phyloP scores from a whole-genome alignment of 2,888 invertebrate species.

The Eupeodes luniger region DNA sequence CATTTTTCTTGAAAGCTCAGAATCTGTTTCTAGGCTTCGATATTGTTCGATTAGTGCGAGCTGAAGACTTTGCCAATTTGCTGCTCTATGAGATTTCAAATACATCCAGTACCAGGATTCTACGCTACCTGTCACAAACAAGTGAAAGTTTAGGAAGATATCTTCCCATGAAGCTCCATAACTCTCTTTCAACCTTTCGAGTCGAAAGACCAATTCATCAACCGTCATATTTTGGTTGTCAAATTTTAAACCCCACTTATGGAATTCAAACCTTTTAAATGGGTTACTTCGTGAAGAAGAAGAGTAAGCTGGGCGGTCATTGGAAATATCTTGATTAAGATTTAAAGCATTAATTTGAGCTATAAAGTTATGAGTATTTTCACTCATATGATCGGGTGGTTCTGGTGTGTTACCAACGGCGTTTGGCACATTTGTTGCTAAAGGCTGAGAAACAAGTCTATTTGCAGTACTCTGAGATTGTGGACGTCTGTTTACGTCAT shows the following conservation, averaged over 20 bases:
- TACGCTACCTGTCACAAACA: not conserved
- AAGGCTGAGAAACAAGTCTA: not conserved
- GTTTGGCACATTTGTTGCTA: not conserved
- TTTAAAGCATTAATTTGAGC: not conserved
- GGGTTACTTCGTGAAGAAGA: not conserved
- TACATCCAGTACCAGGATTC: not conserved
- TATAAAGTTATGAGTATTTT: not conserved
- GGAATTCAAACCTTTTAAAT: conserved; percentile 2
- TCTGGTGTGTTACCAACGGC: not conserved
- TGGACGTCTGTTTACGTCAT: not conserved
- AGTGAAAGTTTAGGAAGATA: conserved; percentile 1
- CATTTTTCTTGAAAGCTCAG: no score
- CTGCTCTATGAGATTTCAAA: not conserved
- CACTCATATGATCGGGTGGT: not conserved
- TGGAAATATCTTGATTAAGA: not conserved
- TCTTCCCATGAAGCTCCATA: not conserved
- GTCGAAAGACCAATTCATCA: not conserved
- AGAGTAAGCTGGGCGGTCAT: not conserved
- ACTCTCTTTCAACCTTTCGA: not conserved
- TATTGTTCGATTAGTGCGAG: not conserved
- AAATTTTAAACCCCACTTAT: not conserved
- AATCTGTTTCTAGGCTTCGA: no score
- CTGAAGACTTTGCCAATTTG: not conserved
- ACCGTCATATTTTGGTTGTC: not conserved
- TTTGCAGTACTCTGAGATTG: not conserved